Evolutionary conservation across 2,113 vertebrate species (phyloP), one percentile per base, ranked within the genome.

Genomic region (Psettodes erumei): DNA sequence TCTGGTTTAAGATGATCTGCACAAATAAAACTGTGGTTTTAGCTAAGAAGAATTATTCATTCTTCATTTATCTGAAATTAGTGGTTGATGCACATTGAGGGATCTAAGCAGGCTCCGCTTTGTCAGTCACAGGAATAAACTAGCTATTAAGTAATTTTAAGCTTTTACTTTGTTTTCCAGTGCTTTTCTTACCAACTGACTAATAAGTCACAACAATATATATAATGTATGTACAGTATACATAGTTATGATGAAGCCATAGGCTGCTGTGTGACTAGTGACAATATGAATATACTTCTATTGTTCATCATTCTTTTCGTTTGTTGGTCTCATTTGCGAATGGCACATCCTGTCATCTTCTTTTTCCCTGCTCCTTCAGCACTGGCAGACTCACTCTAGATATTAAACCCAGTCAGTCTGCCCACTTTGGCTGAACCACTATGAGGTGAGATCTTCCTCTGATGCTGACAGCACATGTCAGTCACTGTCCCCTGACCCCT

Each of bases 361-460:
- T 40, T 63, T 42, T 21, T 23, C 18, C 43, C 67, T 82, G 59
- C 55, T 76, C 71, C 75, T 75, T 85, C 75, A 93, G 90, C 86
- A 86, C 42, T 86, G 87, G 82, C 85, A 91, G 56, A 61, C 76
- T 38, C 83, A 86, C 47, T 90, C 72, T 90, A 86, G 87, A 90
- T 91, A 92, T 71, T 93, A 92, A 90, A 71, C 23, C 76, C 55
- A 76, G 68, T 78, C 77, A 87, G 64, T 88, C 59, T 79, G 77
- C 79, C 69, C 73, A 81, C 58, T 58, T 64, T 80, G 86, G 79
- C 82, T 71, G 63, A 88, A 82, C 79, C 85, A 72, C 81, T 56
- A 71, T 63, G 77, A 93, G 93, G 92, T 91, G 89, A 93, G 88
- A 75, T 40, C 58, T 74, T 45, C 45, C 28, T 65, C 53, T 55